Evolutionary conservation across 2,797 vertebrate genomes (phyloP).

Genomic region (Okamejei kenojei): DNA sequence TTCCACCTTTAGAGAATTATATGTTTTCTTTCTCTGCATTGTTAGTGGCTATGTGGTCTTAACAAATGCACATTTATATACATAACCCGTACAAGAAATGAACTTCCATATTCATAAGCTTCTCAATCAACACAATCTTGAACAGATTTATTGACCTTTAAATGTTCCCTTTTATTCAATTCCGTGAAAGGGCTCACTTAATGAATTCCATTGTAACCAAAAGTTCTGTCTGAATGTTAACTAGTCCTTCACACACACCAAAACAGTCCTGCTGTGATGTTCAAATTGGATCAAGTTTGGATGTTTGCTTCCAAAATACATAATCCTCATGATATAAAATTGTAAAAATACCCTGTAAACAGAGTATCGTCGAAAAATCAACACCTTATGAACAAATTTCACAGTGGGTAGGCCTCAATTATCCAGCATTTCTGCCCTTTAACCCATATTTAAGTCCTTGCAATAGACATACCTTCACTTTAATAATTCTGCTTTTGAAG

Average conservation of each 20-base stretch:
- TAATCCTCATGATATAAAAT: background rate
- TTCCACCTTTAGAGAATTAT: background rate
- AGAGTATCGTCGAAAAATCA: background rate
- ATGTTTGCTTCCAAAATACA: background rate
- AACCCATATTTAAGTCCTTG: background rate
- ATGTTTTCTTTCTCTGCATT: background rate
- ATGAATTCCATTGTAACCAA: background rate
- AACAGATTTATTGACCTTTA: background rate
- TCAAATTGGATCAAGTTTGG: too few species aligned
- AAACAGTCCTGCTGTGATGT: background rate
- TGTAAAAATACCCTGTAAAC: background rate
- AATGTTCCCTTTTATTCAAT: background rate
- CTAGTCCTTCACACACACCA: background rate
- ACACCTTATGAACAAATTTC: background rate
- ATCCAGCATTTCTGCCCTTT: background rate
- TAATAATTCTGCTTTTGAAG: conserved; percentile 96
- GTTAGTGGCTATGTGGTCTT: background rate
- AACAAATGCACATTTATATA: background rate
- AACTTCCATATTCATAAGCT: too few species aligned
- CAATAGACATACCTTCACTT: conserved; percentile 78
- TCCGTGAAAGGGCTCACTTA: background rate
- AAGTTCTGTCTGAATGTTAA: background rate
- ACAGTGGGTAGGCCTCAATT: background rate
- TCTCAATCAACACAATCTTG: background rate
- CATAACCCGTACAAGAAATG: background rate